Evolutionary conservation across 1,140 invertebrate species (phyloP).

Genomic region (Calliphora vicina): DNA sequence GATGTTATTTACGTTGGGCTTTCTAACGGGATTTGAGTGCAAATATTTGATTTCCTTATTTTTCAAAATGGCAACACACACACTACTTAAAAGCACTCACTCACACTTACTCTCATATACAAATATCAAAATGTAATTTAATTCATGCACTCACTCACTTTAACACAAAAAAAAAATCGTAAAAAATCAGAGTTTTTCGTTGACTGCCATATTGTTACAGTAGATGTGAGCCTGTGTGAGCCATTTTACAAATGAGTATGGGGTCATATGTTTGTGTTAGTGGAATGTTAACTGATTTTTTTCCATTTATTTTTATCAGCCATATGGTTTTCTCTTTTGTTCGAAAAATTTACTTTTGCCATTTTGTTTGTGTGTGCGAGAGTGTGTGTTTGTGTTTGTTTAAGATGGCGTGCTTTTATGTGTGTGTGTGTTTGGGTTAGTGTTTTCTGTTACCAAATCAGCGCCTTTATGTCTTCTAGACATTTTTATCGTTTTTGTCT

Average conservation of each 20-base stretch:
- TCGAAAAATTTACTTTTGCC: neutral
- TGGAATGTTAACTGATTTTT: neutral
- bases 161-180: neutral
- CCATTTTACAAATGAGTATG: neutral
- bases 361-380: neutral
- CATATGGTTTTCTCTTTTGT: neutral
- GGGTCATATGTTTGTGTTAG: neutral
- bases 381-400: neutral
- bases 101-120: no score
- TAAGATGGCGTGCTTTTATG: neutral
- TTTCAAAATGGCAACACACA: neutral
- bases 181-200: neutral
- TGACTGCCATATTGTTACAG: neutral
- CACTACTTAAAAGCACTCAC: no score
- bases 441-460: constrained; percentile 15
- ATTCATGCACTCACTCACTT: no score
- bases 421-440: neutral
- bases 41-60: neutral
- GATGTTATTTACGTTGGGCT: no score
- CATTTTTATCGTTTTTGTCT: constrained; percentile 62
- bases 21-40: neutral
- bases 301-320: neutral
- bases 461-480: constrained; percentile 46
- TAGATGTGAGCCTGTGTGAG: neutral
- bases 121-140: no score